Percentiles rank a stretch among this genome's conserved stretches.
These are phyloP conservation scores for Pavo muticus DNA, from an alignment of 2,113 vertebrate genomes.

Conservation along the genomic window DNA sequence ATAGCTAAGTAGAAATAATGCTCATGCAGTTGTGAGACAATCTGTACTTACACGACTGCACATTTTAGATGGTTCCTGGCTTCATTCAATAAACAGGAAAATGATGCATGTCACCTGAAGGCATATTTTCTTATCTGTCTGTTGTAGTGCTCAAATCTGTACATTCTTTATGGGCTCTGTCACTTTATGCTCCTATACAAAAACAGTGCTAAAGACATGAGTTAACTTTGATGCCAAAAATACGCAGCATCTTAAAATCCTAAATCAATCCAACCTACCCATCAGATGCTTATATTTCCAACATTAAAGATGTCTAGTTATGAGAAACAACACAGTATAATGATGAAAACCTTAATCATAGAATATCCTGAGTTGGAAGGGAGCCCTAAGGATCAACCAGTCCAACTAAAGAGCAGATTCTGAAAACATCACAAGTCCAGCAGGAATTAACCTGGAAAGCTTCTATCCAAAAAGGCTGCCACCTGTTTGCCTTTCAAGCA, in stretches of 20 bases:
- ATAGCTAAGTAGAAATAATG: neutral
- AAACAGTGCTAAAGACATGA: neutral
- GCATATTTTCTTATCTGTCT: neutral
- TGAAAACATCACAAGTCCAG: neutral
- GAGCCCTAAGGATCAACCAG: too few species aligned
- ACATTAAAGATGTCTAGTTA: neutral
- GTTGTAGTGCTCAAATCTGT: neutral
- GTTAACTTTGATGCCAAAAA: neutral
- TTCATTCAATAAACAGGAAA: neutral
- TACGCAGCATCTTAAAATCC: neutral
- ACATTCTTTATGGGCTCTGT: neutral
- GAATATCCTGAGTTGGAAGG: neutral
- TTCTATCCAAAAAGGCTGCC: neutral
- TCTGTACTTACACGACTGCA: neutral
- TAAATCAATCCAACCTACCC: slow-evolving; percentile 26
- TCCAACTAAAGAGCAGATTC: neutral
- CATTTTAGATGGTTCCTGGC: neutral
- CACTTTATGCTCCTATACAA: neutral
- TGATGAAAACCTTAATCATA: neutral
- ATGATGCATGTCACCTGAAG: neutral
- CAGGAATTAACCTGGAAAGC: neutral
- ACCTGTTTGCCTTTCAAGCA: neutral
- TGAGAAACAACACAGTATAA: slow-evolving; percentile 9
- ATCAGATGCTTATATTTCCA: slow-evolving; percentile 15
- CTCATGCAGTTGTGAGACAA: neutral